Base-by-base conservation (phyloP, 2,113 vertebrate genomes). In the Sander vitreus region DNA sequence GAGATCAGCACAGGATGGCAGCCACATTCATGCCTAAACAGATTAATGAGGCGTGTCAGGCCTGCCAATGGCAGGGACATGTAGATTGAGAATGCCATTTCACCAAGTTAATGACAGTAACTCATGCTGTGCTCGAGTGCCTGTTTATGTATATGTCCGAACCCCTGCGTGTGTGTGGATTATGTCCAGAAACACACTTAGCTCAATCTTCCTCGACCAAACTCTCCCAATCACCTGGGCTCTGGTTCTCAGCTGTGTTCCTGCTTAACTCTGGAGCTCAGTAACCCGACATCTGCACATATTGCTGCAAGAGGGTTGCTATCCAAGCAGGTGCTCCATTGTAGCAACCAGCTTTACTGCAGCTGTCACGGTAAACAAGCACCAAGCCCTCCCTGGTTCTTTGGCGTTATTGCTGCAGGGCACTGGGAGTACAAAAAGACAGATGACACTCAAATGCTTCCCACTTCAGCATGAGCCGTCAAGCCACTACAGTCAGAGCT, bases 341-440 rank as follows among this genome's bases (percentile, higher is more conserved):
- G 58, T 80, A 85, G 83, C 85, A 80, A 93, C 88, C 87, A 85
- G 89, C 89, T 80, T 65, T 59, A 54, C 81, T 80, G 82, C 90
- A 91, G 92, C 85, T 90, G 88, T 91, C 87, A 77, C 33, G 62
- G 85, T 90, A 89, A 93, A 91, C 89, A 91, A 84, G 82, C 85
- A 76, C 73, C 81, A 43, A 86, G 54, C 84, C 68, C 70, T 43
- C 76, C 60, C 76, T 63, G 80, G 76, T 78, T 80, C 80, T 25
- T 72, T 6, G 8, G 72, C 39, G 47, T 81, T 76, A 39, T 55
- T 82, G 91, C 91, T 77, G 85, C 86, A 77, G 88, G 92, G 87
- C 68, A 78, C 55, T 30, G 66, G 63, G 62, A 83, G 81, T 27
- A 83, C 72, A 85, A 87, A 70, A 84, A 84, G 87, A 76, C 89